Evolutionary conservation across 1,140 invertebrate genomes (phyloP).

Genomic region (Drosophila ironensis): DNA sequence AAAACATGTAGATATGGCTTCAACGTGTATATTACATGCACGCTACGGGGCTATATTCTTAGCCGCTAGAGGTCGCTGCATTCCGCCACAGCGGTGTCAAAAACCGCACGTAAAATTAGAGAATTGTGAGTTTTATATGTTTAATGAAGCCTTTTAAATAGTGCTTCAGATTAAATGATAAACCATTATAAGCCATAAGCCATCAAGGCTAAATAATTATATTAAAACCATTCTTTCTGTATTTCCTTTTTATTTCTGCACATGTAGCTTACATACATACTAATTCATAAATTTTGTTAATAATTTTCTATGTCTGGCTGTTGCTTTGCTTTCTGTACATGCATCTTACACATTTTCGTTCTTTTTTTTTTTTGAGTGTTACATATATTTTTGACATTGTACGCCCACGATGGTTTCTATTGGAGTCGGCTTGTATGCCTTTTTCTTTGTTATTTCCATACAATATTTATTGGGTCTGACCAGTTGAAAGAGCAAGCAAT

Average conservation of each 20-base stretch:
- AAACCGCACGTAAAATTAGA: too few relatives aligned
- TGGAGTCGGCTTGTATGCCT: slow-evolving; percentile 20
- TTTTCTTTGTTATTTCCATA: slow-evolving; percentile 9
- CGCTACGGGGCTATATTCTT: too few relatives aligned
- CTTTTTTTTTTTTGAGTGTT: slow-evolving; percentile 21
- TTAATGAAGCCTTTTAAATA: too few relatives aligned
- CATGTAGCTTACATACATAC: slow-evolving; percentile 70
- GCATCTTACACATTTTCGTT: slow-evolving; percentile 44
- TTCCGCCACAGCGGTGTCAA: too few relatives aligned
- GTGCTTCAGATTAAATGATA: too few relatives aligned
- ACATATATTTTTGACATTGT: slow-evolving; percentile 18
- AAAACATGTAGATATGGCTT: too few relatives aligned
- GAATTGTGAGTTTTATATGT: too few relatives aligned
- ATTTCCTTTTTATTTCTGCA: slow-evolving; percentile 70
- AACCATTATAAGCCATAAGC: too few relatives aligned
- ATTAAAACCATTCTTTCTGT: slow-evolving; percentile 9
- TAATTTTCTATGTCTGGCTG: slow-evolving; percentile 48
- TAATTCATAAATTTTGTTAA: slow-evolving; percentile 60
- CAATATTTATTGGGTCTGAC: slow-evolving; percentile 1
- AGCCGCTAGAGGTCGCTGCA: too few relatives aligned
- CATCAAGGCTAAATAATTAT: too few relatives aligned
- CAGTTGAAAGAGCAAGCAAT: slow-evolving; percentile 45
- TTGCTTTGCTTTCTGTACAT: slow-evolving; percentile 41
- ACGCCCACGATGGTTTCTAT: slow-evolving; percentile 26
- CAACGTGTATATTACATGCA: too few relatives aligned